phyloP scores from a whole-genome alignment of 1,140 invertebrate species.

The Drosophila biarmipes region DNA sequence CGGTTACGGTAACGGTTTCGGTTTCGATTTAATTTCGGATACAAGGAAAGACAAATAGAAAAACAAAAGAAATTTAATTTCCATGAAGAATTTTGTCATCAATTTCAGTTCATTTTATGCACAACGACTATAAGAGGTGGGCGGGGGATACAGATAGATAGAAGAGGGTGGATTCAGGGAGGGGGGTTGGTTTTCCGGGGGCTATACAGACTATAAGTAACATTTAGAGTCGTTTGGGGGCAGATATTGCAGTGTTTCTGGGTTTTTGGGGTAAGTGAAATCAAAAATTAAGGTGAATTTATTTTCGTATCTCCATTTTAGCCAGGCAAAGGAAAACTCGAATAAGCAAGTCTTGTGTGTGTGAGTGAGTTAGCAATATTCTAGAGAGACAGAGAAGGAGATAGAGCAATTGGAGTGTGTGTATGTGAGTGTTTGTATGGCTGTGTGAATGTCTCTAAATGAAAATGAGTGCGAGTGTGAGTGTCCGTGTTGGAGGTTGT shows the following conservation, averaged over 20 bases:
- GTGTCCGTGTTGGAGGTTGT: conserved; percentile 48
- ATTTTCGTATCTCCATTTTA: conserved; percentile 46
- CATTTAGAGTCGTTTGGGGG: conserved; percentile 39
- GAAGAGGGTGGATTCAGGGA: background rate
- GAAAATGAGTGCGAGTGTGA: conserved; percentile 6
- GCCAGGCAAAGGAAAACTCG: conserved; percentile 56
- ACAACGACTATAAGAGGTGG: conserved; percentile 44
- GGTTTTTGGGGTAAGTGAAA: conserved; percentile 39
- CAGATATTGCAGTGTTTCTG: conserved; percentile 37
- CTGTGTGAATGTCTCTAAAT: conserved; percentile 11
- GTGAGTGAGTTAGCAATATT: conserved; percentile 49
- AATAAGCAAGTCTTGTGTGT: conserved; percentile 59
- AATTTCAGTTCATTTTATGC: conserved; percentile 56
- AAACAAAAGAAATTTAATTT: conserved; percentile 53
- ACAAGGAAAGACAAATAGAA: conserved; percentile 54
- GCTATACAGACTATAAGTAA: conserved; percentile 25
- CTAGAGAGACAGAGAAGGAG: conserved; percentile 45
- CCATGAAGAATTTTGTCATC: conserved; percentile 51
- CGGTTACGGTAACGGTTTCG: conserved; percentile 12
- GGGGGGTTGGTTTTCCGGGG: no score
- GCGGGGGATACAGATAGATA: background rate
- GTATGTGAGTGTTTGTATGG: conserved; percentile 6
- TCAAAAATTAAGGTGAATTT: conserved; percentile 86
- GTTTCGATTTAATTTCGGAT: conserved; percentile 40
- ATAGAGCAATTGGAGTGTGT: conserved; percentile 57